These are phyloP conservation scores for Oxystoma pomonae DNA, from an alignment of 2,888 invertebrate species.

Conservation along the genomic window DNA sequence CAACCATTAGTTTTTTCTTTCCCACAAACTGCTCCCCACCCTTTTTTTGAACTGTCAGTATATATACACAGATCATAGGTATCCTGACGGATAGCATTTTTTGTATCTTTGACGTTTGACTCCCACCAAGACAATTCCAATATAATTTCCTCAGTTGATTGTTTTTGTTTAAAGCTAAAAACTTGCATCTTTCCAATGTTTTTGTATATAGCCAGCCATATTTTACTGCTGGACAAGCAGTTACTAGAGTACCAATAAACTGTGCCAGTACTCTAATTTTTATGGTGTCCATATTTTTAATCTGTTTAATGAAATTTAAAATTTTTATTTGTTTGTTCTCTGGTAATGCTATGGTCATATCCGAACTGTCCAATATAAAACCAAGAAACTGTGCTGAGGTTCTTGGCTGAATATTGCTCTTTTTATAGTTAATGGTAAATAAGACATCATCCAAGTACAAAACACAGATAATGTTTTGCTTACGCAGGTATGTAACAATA, in stretches of 20 bases:
- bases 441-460: background rate
- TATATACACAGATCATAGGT: no score
- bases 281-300: no score
- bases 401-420: background rate
- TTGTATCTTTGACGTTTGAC: no score
- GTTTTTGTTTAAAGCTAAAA: background rate
- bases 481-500: background rate
- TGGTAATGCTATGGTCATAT: background rate
- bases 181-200: no score
- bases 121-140: no score
- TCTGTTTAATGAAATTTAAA: background rate
- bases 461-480: background rate
- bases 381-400: background rate
- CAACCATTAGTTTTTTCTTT: no score
- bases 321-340: conserved; percentile 1
- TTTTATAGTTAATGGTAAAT: background rate
- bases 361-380: background rate
- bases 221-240: background rate
- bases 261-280: background rate
- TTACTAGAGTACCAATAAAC: background rate
- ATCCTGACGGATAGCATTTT: no score
- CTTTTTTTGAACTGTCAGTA: no score
- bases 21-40: no score
- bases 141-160: no score
- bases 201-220: conserved; percentile 1